These are phyloP conservation scores for Syritta pipiens DNA, from an alignment of 2,888 invertebrate species.

Conservation along the genomic window DNA sequence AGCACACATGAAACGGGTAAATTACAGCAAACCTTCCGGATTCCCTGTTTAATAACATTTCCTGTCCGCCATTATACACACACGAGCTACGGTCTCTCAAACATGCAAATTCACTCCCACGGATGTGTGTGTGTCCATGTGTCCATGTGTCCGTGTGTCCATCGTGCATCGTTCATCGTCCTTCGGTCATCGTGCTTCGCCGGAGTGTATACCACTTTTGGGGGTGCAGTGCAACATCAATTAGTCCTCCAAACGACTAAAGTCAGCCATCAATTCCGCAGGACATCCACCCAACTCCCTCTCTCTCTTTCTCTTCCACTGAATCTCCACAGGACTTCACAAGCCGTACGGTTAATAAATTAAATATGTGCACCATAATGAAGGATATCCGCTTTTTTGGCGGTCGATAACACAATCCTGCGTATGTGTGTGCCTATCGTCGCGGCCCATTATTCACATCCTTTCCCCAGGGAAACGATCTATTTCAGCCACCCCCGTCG, in stretches of 20 bases:
- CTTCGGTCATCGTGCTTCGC: background rate
- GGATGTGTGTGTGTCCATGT: no score
- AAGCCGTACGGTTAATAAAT: conserved; percentile 44
- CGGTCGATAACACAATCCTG: conserved; percentile 36
- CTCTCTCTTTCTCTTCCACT: conserved; percentile 46
- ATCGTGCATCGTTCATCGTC: no score
- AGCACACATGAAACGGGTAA: no score
- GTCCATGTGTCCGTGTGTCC: no score
- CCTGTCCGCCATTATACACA: conserved; percentile 39
- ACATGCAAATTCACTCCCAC: conserved; percentile 48
- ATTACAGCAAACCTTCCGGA: conserved; percentile 41
- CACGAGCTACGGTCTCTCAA: conserved; percentile 14
- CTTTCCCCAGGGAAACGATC: conserved; percentile 20
- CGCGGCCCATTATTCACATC: conserved; percentile 51
- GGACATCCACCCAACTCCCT: background rate
- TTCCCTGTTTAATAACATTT: conserved; percentile 47
- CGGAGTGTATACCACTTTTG: conserved; percentile 23
- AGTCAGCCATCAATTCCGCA: conserved; percentile 34
- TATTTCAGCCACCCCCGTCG: background rate
- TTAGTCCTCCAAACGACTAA: conserved; percentile 46
- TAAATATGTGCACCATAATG: conserved; percentile 57
- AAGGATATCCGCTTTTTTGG: conserved; percentile 60
- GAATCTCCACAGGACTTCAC: conserved; percentile 32
- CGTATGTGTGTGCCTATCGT: conserved; percentile 5
- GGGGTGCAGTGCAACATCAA: conserved; percentile 52